A percentile compares a stretch with the other conserved stretches of the same genome.
Conservation (phyloP, 2,797 vertebrate species). For the Antennarius maculatus region DNA sequence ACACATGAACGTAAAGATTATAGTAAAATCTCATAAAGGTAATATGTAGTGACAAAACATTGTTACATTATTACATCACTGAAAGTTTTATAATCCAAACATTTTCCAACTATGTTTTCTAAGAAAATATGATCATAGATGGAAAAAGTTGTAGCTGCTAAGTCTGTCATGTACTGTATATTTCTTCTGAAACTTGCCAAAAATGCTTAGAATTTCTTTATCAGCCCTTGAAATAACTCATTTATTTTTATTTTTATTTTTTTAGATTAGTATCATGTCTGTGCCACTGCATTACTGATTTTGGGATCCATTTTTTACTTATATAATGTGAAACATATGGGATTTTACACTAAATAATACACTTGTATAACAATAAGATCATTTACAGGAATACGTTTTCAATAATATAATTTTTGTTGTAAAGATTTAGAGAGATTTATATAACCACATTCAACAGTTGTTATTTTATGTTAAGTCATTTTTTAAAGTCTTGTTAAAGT, state of each 20-base stretch:
- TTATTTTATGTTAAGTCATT: constrained; percentile 15
- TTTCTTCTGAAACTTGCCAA: constrained; percentile 19
- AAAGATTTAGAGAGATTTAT: constrained; percentile 29
- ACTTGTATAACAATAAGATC: constrained; percentile 14
- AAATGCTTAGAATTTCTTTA: constrained; percentile 6
- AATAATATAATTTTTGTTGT: constrained; percentile 18
- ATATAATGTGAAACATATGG: constrained; percentile 4
- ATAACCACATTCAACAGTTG: constrained; percentile 7
- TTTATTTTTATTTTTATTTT: too few species aligned
- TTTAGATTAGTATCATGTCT: constrained; percentile 10
- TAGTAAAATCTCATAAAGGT: too few species aligned
- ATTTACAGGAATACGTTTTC: constrained; percentile 5
- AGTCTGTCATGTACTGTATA: constrained; percentile 1
- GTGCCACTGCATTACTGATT: constrained; percentile 2
- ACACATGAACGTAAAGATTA: neutral
- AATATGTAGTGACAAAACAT: neutral
- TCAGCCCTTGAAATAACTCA: neutral
- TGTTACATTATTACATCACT: constrained; percentile 4
- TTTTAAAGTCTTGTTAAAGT: constrained; percentile 13
- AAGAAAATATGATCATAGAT: too few species aligned
- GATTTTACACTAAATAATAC: constrained; percentile 22
- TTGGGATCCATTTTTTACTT: neutral
- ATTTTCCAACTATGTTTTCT: constrained; percentile 13
- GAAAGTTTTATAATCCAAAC: constrained; percentile 33
- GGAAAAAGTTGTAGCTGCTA: constrained; percentile 15